Evolutionary conservation across 2,888 invertebrate genomes (phyloP).

Genomic region (Ramazzottius varieornatus): DNA sequence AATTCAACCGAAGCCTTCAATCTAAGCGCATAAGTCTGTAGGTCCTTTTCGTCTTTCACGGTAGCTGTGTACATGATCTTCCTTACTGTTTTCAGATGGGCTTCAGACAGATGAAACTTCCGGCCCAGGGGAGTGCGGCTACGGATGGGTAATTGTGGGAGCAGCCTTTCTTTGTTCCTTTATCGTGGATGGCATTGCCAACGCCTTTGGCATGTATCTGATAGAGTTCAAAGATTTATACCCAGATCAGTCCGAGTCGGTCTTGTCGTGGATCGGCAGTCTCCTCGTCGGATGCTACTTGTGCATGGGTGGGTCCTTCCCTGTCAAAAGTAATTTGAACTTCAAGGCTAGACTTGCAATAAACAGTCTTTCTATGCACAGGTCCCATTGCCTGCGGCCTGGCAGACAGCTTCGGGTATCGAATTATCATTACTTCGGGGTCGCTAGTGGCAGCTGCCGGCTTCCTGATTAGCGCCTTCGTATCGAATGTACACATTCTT

Average conservation of each 20-base stretch:
- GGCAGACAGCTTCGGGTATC: not conserved
- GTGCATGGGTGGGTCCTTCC: not conserved
- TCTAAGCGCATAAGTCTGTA: too few relatives aligned
- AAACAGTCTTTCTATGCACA: too few relatives aligned
- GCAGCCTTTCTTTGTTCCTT: constrained; percentile 2
- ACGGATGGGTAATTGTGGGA: not conserved
- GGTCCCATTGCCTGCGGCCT: not conserved
- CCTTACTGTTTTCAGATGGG: too few relatives aligned
- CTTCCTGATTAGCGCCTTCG: not conserved
- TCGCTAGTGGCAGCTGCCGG: not conserved
- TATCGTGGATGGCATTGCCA: not conserved
- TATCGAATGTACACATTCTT: not conserved
- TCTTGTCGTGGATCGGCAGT: not conserved
- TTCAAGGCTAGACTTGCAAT: too few relatives aligned
- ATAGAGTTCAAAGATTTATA: not conserved
- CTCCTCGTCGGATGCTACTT: not conserved
- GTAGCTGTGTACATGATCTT: too few relatives aligned
- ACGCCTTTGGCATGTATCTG: not conserved
- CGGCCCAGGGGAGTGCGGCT: not conserved
- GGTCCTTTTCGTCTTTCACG: too few relatives aligned
- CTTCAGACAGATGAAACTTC: not conserved
- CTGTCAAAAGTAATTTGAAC: too few relatives aligned
- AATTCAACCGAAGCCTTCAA: too few relatives aligned
- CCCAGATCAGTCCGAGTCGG: not conserved
- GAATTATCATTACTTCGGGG: not conserved